Conservation (phyloP, 2,888 invertebrate species). For the Chorisops tibialis region DNA sequence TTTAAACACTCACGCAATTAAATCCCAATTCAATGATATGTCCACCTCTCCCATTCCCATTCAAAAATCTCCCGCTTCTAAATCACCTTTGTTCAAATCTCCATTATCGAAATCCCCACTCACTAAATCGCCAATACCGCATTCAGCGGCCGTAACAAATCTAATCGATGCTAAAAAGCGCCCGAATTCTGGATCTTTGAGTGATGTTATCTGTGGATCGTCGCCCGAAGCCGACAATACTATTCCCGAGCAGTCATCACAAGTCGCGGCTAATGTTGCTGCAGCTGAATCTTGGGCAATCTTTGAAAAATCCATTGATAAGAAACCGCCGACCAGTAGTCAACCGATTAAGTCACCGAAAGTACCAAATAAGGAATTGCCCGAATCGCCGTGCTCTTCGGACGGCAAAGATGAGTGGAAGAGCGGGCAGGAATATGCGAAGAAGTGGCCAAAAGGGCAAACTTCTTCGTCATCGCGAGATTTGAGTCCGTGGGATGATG, state of each 20-base stretch:
- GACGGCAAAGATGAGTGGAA: constrained; percentile 67
- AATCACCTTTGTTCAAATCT: constrained; percentile 39
- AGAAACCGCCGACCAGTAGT: constrained; percentile 7
- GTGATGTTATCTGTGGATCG: constrained; percentile 62
- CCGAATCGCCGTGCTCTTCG: constrained; percentile 74
- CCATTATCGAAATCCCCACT: constrained; percentile 36
- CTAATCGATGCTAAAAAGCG: constrained; percentile 46
- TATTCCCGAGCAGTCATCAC: neutral
- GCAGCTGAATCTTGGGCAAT: constrained; percentile 59
- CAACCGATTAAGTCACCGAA: constrained; percentile 33
- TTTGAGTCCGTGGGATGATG: constrained; percentile 78
- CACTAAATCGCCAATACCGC: constrained; percentile 38
- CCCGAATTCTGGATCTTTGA: constrained; percentile 60
- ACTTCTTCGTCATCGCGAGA: constrained; percentile 73
- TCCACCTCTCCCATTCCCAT: constrained; percentile 51
- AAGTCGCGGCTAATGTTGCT: constrained; percentile 23
- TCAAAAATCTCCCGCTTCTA: constrained; percentile 43
- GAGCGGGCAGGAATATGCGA: constrained; percentile 52
- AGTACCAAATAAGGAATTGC: constrained; percentile 46
- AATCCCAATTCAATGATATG: constrained; percentile 49
- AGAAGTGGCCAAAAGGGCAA: constrained; percentile 58
- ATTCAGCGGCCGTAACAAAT: constrained; percentile 53
- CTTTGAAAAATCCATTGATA: constrained; percentile 51
- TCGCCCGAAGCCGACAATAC: constrained; percentile 60
- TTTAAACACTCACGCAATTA: constrained; percentile 27